Percentiles rank a stretch among this genome's conserved stretches.
These are phyloP conservation scores for Maniola jurtina DNA, from an alignment of 1,140 invertebrate genomes.

Conservation along the genomic window DNA sequence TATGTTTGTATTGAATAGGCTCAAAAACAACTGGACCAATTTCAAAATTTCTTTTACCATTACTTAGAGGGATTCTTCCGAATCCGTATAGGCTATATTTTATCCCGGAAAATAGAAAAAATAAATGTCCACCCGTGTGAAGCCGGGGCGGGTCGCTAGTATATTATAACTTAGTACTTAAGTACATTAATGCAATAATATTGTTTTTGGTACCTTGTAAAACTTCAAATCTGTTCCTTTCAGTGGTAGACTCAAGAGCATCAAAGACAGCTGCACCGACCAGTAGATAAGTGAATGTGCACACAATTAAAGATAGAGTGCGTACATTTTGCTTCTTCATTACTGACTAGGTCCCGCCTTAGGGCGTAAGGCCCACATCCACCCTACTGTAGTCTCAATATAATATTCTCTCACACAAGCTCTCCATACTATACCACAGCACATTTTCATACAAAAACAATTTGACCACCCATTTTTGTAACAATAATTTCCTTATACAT, in stretches of 20 bases:
- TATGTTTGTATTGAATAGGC: too few relatives aligned
- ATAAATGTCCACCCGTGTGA: too few relatives aligned
- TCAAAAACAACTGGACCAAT: too few relatives aligned
- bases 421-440: conserved; percentile 37
- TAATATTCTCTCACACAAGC: conserved; percentile 35
- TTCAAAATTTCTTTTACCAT: too few relatives aligned
- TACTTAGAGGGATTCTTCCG: too few relatives aligned
- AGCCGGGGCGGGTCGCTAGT: too few relatives aligned
- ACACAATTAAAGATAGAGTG: conserved; percentile 98
- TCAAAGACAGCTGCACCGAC: conserved; percentile 99
- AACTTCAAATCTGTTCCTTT: conserved; percentile 91
- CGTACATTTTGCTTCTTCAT: conserved; percentile 99
- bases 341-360: conserved; percentile 69
- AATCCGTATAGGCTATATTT: too few relatives aligned
- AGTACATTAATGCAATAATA: too few relatives aligned
- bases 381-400: conserved; percentile 48
- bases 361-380: conserved; percentile 59
- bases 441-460: conserved; percentile 15
- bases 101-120: too few relatives aligned
- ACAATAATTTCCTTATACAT: neutral
- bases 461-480: neutral
- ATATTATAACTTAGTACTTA: too few relatives aligned
- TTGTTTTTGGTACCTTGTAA: conserved; percentile 92
- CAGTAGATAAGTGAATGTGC: conserved; percentile 98
- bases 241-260: conserved; percentile 96